These are phyloP conservation scores for Phaetusa simplex DNA, from an alignment of 2,113 vertebrate genomes.

Conservation along the genomic window DNA sequence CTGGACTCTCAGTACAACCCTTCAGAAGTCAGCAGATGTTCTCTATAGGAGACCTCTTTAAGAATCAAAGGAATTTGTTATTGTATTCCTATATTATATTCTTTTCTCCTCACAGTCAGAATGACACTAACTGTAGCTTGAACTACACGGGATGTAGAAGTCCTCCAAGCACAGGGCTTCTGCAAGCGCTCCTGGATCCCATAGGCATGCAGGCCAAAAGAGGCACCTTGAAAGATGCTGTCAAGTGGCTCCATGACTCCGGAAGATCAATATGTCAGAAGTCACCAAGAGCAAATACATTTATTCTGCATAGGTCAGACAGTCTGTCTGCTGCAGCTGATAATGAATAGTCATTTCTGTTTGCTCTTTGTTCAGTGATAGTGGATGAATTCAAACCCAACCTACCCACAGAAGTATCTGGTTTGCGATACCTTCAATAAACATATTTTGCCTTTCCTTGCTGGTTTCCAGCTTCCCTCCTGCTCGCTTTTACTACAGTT, in stretches of 20 bases:
- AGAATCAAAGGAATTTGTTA: neutral
- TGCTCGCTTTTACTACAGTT: neutral
- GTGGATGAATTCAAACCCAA: neutral
- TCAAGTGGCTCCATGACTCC: neutral
- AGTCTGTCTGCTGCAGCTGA: neutral
- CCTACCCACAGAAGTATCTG: neutral
- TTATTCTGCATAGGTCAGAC: neutral
- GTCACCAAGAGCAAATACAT: neutral
- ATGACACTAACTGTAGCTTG: neutral
- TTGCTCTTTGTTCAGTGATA: neutral
- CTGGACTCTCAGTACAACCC: neutral
- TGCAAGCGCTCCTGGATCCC: neutral
- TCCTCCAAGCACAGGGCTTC: neutral
- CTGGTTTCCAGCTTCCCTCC: neutral
- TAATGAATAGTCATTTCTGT: neutral
- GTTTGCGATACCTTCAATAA: neutral
- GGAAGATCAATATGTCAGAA: neutral
- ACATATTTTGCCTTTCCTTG: neutral
- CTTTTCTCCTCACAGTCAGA: neutral
- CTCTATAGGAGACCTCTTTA: neutral
- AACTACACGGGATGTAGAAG: neutral
- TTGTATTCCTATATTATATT: neutral
- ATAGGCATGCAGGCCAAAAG: fast-evolving
- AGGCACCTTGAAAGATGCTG: neutral
- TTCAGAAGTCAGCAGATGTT: neutral